Conservation (phyloP, 2,113 vertebrate genomes). For the Chroicocephalus ridibundus region DNA sequence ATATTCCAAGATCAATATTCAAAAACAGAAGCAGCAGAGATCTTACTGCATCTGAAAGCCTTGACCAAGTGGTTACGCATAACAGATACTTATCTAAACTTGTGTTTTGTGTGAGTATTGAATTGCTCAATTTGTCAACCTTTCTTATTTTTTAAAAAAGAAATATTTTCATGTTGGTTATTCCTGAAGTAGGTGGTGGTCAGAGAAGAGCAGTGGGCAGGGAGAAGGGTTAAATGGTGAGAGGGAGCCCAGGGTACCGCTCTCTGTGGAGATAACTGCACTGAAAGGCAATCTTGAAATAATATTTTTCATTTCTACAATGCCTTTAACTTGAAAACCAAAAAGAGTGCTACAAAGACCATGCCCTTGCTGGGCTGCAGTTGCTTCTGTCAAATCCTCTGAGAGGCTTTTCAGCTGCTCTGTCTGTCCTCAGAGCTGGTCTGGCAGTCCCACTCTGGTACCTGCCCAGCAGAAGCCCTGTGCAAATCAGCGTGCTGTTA, state of each 20-base stretch:
- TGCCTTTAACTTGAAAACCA: background rate
- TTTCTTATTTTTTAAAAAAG: fast-evolving
- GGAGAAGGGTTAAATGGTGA: background rate
- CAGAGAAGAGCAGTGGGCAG: background rate
- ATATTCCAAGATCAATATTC: background rate
- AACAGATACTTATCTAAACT: background rate
- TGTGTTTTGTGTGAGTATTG: background rate
- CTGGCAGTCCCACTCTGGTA: background rate
- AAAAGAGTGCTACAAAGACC: background rate
- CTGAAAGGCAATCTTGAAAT: background rate
- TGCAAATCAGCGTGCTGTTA: background rate
- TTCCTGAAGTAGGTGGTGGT: background rate
- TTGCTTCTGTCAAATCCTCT: background rate
- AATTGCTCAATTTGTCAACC: background rate
- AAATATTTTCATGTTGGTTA: background rate
- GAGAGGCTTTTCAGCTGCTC: background rate
- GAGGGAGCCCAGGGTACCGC: background rate
- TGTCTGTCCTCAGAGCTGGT: background rate
- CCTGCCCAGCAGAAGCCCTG: background rate
- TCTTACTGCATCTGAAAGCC: background rate
- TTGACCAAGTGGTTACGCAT: background rate
- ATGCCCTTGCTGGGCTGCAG: background rate
- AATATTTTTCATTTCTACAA: background rate
- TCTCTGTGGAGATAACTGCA: background rate
- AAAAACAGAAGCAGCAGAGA: background rate